Evolutionary conservation across 2,888 invertebrate species (phyloP).

Genomic region (Ochropleura plecta): DNA sequence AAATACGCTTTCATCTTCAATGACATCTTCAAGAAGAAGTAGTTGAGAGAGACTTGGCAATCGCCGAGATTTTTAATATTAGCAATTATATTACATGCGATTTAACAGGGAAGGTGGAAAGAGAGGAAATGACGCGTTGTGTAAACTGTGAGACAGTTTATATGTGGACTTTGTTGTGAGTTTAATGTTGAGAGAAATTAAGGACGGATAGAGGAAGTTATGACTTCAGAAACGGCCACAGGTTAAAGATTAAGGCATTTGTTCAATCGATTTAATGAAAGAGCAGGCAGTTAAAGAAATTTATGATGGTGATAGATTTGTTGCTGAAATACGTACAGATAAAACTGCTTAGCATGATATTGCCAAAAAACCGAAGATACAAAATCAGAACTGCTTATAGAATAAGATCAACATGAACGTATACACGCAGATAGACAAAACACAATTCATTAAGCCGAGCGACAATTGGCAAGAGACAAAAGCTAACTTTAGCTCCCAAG

Average conservation of each 20-base stretch:
- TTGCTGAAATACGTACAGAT: not conserved
- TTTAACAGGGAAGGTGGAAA: constrained; percentile 20
- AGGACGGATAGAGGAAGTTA: not conserved
- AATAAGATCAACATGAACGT: constrained; percentile 19
- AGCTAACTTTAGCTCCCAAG: constrained; percentile 62
- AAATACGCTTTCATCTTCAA: constrained; percentile 57
- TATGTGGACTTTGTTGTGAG: constrained; percentile 24
- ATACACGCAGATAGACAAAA: constrained; percentile 49
- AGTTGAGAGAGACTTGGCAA: constrained; percentile 52
- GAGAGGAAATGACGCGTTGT: constrained; percentile 20
- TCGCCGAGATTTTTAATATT: constrained; percentile 40
- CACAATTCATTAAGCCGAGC: constrained; percentile 49
- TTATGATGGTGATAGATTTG: too few species aligned
- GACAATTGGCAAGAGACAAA: constrained; percentile 65
- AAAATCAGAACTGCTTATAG: constrained; percentile 9
- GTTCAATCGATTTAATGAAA: not conserved
- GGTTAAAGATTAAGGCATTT: not conserved
- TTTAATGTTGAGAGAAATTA: not conserved
- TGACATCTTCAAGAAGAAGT: constrained; percentile 35
- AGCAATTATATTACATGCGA: constrained; percentile 34
- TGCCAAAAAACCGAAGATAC: not conserved
- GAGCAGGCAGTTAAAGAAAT: not conserved
- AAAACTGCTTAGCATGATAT: not conserved
- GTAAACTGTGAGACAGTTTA: constrained; percentile 16
- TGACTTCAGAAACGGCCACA: not conserved